phyloP scores from a whole-genome alignment of 2,113 vertebrate species.

The mouse (Mus musculus) region GRCm39 chr10:90373001-90373500 shows the following conservation, averaged over 20 bases:
- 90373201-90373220: constrained; percentile 54
- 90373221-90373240: constrained; percentile 49
- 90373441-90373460: not conserved
- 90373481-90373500: not conserved
- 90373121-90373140: constrained; percentile 66
- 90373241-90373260: constrained; percentile 12
- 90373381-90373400: constrained; percentile 9
- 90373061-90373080: constrained; percentile 47
- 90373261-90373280: not conserved
- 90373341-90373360: not conserved
- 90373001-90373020: constrained; percentile 49
- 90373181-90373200: constrained; percentile 72
- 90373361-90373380: constrained; percentile 33
- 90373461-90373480: not conserved
- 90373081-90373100: constrained; percentile 58
- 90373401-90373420: not conserved
- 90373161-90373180: constrained; percentile 58
- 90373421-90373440: not conserved
- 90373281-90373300: constrained; percentile 31
- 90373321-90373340: not conserved
- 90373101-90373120: constrained; percentile 57
- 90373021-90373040: constrained; percentile 44
- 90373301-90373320: constrained; percentile 26
- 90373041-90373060: not conserved
- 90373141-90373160: constrained; percentile 55